Evolutionary conservation across 2,797 vertebrate genomes (phyloP), one percentile per base, ranked within the genome.

Genomic region (Lepidocolaptes lacrymiger): DNA sequence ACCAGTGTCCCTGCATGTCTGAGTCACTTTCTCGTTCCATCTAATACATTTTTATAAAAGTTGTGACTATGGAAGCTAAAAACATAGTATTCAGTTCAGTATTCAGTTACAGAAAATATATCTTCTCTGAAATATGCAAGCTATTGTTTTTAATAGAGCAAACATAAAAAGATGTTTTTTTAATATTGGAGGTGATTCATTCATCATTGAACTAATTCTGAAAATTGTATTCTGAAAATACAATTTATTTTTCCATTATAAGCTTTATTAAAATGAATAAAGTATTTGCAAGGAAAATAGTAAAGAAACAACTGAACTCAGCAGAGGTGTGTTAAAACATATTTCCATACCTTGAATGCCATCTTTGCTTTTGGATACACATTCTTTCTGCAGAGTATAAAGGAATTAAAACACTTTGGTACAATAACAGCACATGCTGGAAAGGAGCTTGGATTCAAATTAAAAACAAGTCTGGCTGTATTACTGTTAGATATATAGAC

Each of bases 131-230:
- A 91, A 91, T 23, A 18, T 62, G 8, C 41, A 86, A 32, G 32
- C n/a, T 14, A 21, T 83, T 88, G 37, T n/a, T 91, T 91, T 84
- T 64, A 90, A 81, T 66, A 87, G 76, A 96, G 51, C 39, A 82
- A 79, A 36, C 34, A 58, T 26, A 49, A 44, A 68, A 82, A 63
- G 11, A 64, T 84, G 46, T 23, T 34, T 76, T 87, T 61, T 14
- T 62, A 55, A 21, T 80, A 43, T 23, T 62, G 28, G 6, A 2
- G 4, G 18, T 91, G 41, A 72, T 82, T 83, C 43, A 78, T 82
- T 90, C 18, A 21, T 67, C 59, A 36, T 6, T 79, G 37, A 72
- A 63, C 32, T 66, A 56, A 63, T 58, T 77, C 36, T 73, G 49
- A 61, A n/a, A n/a, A n/a, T n/a, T n/a, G 56, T 63, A 27, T 27